A percentile compares a stretch with the other conserved stretches of the same genome.
These are phyloP conservation scores for Pelagia noctiluca DNA, from an alignment of 30 jellyfish, hydroid and myxozoan species.

Conservation along the genomic window DNA sequence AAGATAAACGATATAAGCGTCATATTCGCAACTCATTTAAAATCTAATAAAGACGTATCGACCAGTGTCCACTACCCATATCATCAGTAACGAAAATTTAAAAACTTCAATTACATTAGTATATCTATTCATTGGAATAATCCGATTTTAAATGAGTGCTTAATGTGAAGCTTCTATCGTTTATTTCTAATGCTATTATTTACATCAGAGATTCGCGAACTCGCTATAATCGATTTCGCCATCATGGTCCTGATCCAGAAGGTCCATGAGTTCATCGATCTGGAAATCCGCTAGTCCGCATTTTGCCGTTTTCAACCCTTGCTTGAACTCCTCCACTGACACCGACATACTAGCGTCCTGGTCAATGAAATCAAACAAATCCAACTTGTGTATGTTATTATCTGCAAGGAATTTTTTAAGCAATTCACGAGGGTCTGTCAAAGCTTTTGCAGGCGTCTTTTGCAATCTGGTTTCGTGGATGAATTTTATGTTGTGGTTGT, in stretches of 20 bases:
- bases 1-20: no score
- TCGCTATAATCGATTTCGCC: slow-evolving; percentile 75
- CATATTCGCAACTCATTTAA: no score
- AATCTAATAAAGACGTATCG: no score
- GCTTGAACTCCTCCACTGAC: slow-evolving; percentile 63
- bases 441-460: slow-evolving; percentile 19
- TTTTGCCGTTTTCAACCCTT: slow-evolving; percentile 57
- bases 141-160: no score
- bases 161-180: no score
- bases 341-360: slow-evolving; percentile 67
- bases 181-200: no score
- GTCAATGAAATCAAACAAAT: slow-evolving; percentile 65
- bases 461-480: slow-evolving; percentile 48
- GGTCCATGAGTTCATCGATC: slow-evolving; percentile 61
- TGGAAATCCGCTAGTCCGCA: slow-evolving; percentile 78
- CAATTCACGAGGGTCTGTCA: slow-evolving; percentile 58
- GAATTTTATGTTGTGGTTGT: slow-evolving; percentile 30
- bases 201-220: slow-evolving; percentile 52
- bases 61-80: no score
- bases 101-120: no score
- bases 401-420: slow-evolving; percentile 57
- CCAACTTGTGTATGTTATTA: slow-evolving; percentile 63
- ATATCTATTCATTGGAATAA: no score
- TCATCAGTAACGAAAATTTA: no score
- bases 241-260: slow-evolving; percentile 61